Base-by-base conservation (phyloP, 2,113 vertebrate genomes). In the Panthera leo region DNA sequence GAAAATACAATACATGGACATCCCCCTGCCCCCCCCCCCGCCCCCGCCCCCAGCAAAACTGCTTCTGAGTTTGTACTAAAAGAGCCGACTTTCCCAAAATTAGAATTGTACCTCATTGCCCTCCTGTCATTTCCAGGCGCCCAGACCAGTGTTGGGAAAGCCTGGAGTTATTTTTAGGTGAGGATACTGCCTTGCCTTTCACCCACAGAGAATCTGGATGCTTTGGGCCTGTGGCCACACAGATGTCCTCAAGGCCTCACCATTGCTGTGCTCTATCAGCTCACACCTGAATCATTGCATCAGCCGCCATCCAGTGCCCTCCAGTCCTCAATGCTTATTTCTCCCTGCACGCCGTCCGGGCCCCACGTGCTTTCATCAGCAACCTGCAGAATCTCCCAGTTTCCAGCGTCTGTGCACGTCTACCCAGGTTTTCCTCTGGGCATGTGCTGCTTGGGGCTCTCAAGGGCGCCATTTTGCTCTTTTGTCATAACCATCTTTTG, bases 271-370 rank as follows among this genome's bases (percentile, higher is more conserved):
- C 61, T 93, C 8, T 10, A 0, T 75, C 80, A 58, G 7, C 42
- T 96, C 80, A 70, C 82, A 58, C 48, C 39, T 36, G 19, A 9
- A 25, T 76, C 45, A 61, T 16, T 19, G 53, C 65, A 15, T 78
- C 21, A 68, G 8, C 51, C 3, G 12, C 12, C 0, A 15, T 1
- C 25, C 5, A 3, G 53, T 18, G 2, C 29, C 42, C 45, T 48
- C 29, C 61, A 10, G 0, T 16, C 36, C 76, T 58, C 21, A 3
- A 0, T 9, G 45, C 3, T 19, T 3, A 0, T 3, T 16, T 39
- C 25, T 18, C 13, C n/a, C 55, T 8, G 4, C 4, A 7, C 2
- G 11, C 19, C 15, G 16, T 7, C 7, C 15, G 0, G 0, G 45
- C 29, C 71, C 29, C 84, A 11, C 2, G 63, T 3, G 25, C 27